Conservation (phyloP, 2,888 invertebrate species). For the Hyposoter didymator region DNA sequence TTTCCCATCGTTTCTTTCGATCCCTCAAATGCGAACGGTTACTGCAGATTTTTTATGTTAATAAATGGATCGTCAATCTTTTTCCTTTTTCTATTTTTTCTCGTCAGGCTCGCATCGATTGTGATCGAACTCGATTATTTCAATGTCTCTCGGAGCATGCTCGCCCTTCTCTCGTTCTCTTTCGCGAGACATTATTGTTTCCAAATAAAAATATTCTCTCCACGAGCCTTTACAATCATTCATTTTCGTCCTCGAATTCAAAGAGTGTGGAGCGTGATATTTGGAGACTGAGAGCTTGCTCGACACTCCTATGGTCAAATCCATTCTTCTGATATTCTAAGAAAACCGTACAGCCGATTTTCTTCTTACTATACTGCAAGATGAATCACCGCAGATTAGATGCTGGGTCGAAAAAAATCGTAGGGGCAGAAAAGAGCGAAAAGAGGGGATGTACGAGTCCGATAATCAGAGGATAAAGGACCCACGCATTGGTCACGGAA, state of each 20-base stretch:
- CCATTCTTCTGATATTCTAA: slow-evolving; percentile 28
- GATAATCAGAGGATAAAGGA: slow-evolving; percentile 27
- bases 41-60: no score
- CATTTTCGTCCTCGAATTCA: neutral
- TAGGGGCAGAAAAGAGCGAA: neutral
- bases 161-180: neutral
- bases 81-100: slow-evolving; percentile 15
- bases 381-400: slow-evolving; percentile 77
- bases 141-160: slow-evolving; percentile 53
- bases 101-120: slow-evolving; percentile 12
- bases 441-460: slow-evolving; percentile 2
- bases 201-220: slow-evolving; percentile 10
- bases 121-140: slow-evolving; percentile 14
- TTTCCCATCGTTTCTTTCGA: no score
- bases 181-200: slow-evolving; percentile 4
- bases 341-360: slow-evolving; percentile 10
- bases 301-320: neutral
- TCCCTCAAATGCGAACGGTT: no score
- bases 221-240: slow-evolving; percentile 1
- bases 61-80: neutral
- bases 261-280: slow-evolving; percentile 14
- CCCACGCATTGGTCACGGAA: slow-evolving; percentile 41
- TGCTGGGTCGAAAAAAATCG: slow-evolving; percentile 29
- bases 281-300: slow-evolving; percentile 44
- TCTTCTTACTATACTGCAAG: slow-evolving; percentile 49